These are phyloP conservation scores for Pseudorhombus dupliciocellatus DNA, from an alignment of 2,113 vertebrate species.

Conservation along the genomic window DNA sequence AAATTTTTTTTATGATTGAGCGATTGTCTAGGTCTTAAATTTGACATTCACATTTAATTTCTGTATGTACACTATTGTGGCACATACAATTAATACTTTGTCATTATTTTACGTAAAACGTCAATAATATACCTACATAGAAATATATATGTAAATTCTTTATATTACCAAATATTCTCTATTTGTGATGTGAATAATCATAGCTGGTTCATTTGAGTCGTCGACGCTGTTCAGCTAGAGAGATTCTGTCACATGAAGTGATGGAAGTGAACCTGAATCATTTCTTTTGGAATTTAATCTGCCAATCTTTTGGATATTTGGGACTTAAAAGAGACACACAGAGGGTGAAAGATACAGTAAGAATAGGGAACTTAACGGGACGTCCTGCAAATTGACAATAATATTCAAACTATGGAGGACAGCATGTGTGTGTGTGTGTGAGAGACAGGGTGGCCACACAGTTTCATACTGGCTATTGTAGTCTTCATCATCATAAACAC, in stretches of 20 bases:
- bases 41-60: constrained; percentile 76
- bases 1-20: constrained; percentile 71
- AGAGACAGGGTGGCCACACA: constrained; percentile 63
- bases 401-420: constrained; percentile 71
- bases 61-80: constrained; percentile 73
- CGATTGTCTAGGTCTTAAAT: constrained; percentile 85
- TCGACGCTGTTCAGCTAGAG: constrained; percentile 62
- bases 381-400: constrained; percentile 73
- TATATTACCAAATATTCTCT: constrained; percentile 84
- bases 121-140: constrained; percentile 86
- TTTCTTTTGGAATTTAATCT: constrained; percentile 54
- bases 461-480: constrained; percentile 71
- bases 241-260: constrained; percentile 35
- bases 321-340: constrained; percentile 68
- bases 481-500: constrained; percentile 69
- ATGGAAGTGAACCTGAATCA: constrained; percentile 65
- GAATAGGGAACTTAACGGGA: constrained; percentile 69
- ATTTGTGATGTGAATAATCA: constrained; percentile 79
- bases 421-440: constrained; percentile 58
- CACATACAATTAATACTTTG: constrained; percentile 74
- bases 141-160: constrained; percentile 86
- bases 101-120: constrained; percentile 78
- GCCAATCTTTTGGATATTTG: constrained; percentile 56
- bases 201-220: constrained; percentile 74
- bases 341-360: constrained; percentile 62